These are phyloP conservation scores for Macroglossus sobrinus DNA, from an alignment of 2,113 vertebrate genomes.

Conservation along the genomic window DNA sequence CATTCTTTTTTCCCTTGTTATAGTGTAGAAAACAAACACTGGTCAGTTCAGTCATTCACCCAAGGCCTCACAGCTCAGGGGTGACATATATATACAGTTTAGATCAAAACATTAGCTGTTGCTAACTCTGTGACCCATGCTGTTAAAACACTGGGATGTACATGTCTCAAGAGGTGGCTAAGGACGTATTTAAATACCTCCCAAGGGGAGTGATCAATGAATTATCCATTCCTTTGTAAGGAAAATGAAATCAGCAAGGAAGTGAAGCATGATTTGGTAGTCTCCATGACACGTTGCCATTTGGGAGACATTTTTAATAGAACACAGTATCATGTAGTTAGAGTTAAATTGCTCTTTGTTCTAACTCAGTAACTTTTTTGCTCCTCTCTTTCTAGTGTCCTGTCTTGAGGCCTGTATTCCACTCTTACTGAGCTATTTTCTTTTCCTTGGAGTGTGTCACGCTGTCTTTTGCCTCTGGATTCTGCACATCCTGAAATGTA, in stretches of 20 bases:
- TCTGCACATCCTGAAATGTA: not conserved
- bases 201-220: not conserved
- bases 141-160: not conserved
- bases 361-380: not conserved
- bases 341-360: constrained; percentile 39
- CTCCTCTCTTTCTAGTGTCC: not conserved
- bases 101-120: not conserved
- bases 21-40: not conserved
- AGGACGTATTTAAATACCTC: not conserved
- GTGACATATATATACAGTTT: not conserved
- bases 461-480: constrained; percentile 22
- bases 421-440: not conserved
- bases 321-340: not conserved
- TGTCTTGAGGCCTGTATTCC: not conserved
- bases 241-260: not conserved
- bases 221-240: not conserved
- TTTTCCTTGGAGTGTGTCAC: not conserved
- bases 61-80: not conserved
- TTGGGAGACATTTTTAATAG: not conserved
- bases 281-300: not conserved
- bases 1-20: not conserved
- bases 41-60: not conserved
- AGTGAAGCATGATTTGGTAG: not conserved
- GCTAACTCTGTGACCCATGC: not conserved
- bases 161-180: not conserved